Evolutionary conservation across 1,140 invertebrate genomes (phyloP).

Genomic region (Uloborus diversus): DNA sequence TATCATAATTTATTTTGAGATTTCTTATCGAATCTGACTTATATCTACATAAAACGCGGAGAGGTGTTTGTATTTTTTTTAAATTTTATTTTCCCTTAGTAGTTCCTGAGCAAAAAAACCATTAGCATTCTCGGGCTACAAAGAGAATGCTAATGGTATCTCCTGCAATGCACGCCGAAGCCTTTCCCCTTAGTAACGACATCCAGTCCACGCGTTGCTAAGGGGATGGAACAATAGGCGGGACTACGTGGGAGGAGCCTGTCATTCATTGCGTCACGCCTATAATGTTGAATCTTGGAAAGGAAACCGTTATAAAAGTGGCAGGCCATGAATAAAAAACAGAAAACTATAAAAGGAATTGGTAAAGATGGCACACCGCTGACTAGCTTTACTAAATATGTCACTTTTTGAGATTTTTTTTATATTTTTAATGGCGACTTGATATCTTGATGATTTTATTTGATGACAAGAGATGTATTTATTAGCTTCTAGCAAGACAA

Average conservation of each 20-base stretch:
- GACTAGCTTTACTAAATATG: conserved; percentile 21
- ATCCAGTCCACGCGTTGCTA: conserved; percentile 15
- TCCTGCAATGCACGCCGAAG: conserved; percentile 13
- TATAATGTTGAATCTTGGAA: background rate
- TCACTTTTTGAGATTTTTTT: conserved; percentile 20
- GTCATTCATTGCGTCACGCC: conserved; percentile 22
- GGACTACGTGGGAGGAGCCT: conserved; percentile 5
- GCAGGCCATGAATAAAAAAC: conserved; percentile 2
- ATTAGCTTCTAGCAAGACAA: conserved; percentile 10
- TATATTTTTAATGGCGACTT: conserved; percentile 2
- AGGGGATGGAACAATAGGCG: conserved; percentile 4
- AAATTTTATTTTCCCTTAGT: background rate
- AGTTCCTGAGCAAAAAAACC: background rate
- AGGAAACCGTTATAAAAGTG: conserved; percentile 38
- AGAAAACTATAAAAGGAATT: conserved; percentile 24
- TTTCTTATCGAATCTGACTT: conserved; percentile 19
- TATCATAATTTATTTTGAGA: conserved; percentile 49
- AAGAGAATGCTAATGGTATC: conserved; percentile 42
- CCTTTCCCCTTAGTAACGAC: conserved; percentile 11
- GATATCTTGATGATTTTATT: conserved; percentile 13
- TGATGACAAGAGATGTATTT: conserved; percentile 23
- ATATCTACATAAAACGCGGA: conserved; percentile 29
- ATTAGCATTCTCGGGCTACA: too few species aligned
- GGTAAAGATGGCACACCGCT: conserved; percentile 11
- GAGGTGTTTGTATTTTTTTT: conserved; percentile 2